Evolutionary conservation across 2,113 vertebrate species (phyloP), one percentile per base, ranked within the genome.

Genomic region (Puntigrus tetrazona): DNA sequence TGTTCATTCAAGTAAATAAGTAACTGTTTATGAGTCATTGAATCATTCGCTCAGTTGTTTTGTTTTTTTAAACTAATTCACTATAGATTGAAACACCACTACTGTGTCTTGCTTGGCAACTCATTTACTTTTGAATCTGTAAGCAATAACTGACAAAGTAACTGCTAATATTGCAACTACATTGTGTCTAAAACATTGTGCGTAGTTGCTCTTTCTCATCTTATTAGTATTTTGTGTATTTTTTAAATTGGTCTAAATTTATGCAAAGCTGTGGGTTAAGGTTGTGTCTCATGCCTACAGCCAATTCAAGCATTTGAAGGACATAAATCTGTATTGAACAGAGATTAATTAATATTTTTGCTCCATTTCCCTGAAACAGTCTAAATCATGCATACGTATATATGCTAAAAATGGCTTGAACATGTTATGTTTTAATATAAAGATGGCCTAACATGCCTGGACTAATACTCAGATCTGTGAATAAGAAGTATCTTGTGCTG

Each of bases 401-500:
- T 72, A 9, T 72, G 36, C 2, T 7, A 45, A 43, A 45, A 70
- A 7, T 45, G 22, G 13, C 25, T 41, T 43, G 36, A n/a, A 16
- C n/a, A n/a, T n/a, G n/a, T n/a, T n/a, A 34, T 43, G n/a, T 6
- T 25, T 43, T 25, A 72, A 6, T 10, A 43, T 43, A 41, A 11
- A 73, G n/a, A 25, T 45, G 38, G 5, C 6, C 38, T 73, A 27
- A 13, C 38, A n/a, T 7, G 7, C 38, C 16, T 29, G 27, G 59
- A 16, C 13, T 63, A 63, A 63, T 29, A 14, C 38, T 27, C n/a
- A 73, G 70, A 13, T 43, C 38, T 43, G 47, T 43, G 50, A 52
- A 47, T 74, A 55, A 67, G 45, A 31, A 20, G 63, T 31, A 20
- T 81, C 57, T 80, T 79, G 47, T 85, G 55, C 25, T 72, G 9